Evolutionary conservation across 2,113 vertebrate genomes (phyloP).

Genomic region (Orientallactaga bullata): DNA sequence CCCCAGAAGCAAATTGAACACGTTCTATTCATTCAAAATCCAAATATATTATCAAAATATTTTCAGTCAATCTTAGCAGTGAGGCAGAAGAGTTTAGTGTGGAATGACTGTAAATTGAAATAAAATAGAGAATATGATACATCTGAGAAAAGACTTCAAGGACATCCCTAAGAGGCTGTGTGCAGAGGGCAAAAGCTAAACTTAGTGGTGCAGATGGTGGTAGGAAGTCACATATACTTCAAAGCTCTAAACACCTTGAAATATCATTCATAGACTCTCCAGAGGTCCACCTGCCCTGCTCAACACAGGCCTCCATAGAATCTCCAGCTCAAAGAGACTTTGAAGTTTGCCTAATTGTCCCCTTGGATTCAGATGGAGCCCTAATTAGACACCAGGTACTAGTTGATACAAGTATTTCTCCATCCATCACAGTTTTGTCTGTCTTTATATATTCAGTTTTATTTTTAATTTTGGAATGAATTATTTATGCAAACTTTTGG

Average conservation of each 20-base stretch:
- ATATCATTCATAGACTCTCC: neutral
- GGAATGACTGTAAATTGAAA: neutral
- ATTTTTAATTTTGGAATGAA: constrained; percentile 11
- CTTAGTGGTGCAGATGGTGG: neutral
- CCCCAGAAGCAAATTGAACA: neutral
- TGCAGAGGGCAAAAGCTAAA: neutral
- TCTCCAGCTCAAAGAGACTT: neutral
- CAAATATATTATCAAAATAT: neutral
- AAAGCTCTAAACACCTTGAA: neutral
- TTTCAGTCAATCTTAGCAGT: neutral
- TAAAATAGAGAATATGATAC: neutral
- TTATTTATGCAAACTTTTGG: neutral
- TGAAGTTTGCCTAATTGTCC: neutral
- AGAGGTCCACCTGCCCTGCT: neutral
- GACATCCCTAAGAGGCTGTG: neutral
- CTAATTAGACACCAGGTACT: neutral
- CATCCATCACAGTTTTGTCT: neutral
- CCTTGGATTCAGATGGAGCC: neutral
- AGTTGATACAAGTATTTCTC: neutral
- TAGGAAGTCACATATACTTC: neutral
- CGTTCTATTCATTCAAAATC: neutral
- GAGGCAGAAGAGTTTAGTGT: neutral
- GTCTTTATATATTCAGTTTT: neutral
- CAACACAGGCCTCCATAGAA: neutral
- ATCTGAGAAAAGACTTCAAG: neutral